phyloP scores from a whole-genome alignment of 2,888 invertebrate species.

The Graphium colonna region DNA sequence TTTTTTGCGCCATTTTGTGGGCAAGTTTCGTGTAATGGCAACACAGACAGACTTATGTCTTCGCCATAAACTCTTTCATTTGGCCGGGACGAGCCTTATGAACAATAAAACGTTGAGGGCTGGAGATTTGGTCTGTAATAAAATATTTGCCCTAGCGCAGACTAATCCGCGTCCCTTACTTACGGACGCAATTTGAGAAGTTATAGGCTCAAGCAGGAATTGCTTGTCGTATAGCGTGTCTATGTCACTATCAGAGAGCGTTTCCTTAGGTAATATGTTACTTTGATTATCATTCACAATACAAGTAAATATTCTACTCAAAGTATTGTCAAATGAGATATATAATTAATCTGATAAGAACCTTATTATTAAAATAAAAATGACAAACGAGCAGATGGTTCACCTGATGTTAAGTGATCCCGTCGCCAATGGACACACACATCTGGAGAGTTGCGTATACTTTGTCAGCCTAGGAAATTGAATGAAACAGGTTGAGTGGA shows the following conservation, averaged over 20 bases:
- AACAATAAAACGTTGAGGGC: slow-evolving; percentile 80
- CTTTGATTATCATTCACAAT: no score
- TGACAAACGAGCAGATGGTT: no score
- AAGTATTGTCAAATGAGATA: not conserved
- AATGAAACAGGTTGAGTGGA: no score
- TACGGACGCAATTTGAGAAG: slow-evolving; percentile 76
- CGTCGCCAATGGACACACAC: no score
- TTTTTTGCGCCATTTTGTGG: slow-evolving; percentile 38
- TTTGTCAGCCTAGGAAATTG: no score
- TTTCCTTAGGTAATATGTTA: no score
- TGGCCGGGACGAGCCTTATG: slow-evolving; percentile 79
- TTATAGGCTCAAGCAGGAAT: slow-evolving; percentile 53
- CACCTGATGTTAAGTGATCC: no score
- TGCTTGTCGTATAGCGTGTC: slow-evolving; percentile 21
- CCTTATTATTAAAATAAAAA: no score
- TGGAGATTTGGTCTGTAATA: slow-evolving; percentile 79
- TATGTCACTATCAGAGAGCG: not conserved
- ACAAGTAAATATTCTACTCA: no score
- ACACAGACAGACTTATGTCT: slow-evolving; percentile 71
- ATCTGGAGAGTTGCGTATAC: no score
- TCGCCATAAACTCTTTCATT: slow-evolving; percentile 79
- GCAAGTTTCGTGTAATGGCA: slow-evolving; percentile 50
- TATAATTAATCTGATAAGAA: not conserved
- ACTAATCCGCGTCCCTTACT: slow-evolving; percentile 78
- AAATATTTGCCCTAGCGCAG: slow-evolving; percentile 78